Conservation (phyloP, 1,140 invertebrate genomes). For the Ostrea denselamellosa region DNA sequence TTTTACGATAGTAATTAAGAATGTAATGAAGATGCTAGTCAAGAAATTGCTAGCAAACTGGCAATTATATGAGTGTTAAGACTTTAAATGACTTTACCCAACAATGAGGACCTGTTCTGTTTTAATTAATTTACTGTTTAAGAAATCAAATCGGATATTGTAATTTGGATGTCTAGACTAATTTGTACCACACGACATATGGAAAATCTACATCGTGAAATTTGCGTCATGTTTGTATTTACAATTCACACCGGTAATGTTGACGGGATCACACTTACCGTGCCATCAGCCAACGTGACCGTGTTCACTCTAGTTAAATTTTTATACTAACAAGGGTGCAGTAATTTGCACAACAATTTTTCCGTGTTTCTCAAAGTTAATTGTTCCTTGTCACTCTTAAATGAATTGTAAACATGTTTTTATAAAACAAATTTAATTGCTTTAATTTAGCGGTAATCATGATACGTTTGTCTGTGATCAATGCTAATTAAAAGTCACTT, state of each 20-base stretch:
- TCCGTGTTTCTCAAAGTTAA: too few species aligned
- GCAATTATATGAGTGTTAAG: too few species aligned
- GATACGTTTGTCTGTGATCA: neutral
- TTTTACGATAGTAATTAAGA: too few species aligned
- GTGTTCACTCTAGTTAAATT: too few species aligned
- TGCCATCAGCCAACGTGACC: neutral
- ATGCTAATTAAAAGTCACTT: neutral
- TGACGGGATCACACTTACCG: neutral
- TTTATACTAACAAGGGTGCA: too few species aligned
- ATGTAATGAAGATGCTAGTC: too few species aligned
- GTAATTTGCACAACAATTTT: too few species aligned
- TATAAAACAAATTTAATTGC: neutral
- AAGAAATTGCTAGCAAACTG: too few species aligned
- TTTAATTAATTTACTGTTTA: neutral
- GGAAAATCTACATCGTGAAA: neutral
- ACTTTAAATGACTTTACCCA: too few species aligned
- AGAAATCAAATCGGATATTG: neutral
- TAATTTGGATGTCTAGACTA: neutral
- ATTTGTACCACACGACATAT: neutral
- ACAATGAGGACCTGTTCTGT: too few species aligned
- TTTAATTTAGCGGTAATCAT: constrained; percentile 2
- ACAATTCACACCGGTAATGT: neutral
- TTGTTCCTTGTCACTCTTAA: too few species aligned
- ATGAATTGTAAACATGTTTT: too few species aligned
- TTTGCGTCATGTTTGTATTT: constrained; percentile 19